A percentile compares a stretch with the other conserved stretches of the same genome.
Evolutionary conservation across 2,113 vertebrate genomes (phyloP).

Genomic region (Trogon surrucura): DNA sequence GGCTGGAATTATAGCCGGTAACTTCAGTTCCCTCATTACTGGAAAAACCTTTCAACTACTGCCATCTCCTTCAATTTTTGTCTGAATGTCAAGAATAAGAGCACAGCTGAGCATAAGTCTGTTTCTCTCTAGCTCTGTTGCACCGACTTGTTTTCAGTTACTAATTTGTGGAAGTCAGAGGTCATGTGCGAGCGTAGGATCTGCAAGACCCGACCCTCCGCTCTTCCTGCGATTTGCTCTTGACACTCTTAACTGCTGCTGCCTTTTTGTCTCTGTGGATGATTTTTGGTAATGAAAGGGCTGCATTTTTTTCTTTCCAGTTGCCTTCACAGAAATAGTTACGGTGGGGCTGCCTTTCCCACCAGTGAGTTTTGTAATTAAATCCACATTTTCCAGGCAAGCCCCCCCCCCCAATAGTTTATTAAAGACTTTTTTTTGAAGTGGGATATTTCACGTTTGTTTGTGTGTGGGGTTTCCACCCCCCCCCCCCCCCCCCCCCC

Average conservation of each 20-base stretch:
- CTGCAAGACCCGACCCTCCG: not conserved
- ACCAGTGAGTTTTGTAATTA: not conserved
- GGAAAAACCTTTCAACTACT: conserved; percentile 50
- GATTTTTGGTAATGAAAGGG: not conserved
- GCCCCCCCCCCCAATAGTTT: not conserved
- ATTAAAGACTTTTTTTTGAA: not conserved
- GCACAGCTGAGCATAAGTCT: not conserved
- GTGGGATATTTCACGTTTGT: too few species aligned
- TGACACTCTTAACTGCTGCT: not conserved
- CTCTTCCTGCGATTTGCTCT: not conserved
- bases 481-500: too few species aligned
- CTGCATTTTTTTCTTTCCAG: not conserved
- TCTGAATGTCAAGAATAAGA: not conserved
- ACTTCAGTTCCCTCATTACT: conserved; percentile 53
- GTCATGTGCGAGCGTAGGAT: not conserved
- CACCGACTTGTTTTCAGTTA: not conserved
- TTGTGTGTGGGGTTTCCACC: too few species aligned
- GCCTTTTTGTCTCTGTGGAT: not conserved
- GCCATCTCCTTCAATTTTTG: conserved; percentile 44
- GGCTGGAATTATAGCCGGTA: conserved; percentile 40
- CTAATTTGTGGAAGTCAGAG: not conserved
- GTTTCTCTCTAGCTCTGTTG: not conserved
- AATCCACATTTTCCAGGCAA: not conserved
- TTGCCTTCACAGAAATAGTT: not conserved
- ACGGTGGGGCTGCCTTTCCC: not conserved